Base-by-base conservation (phyloP, 2,113 vertebrate genomes). In the Cephalopterus ornatus region DNA sequence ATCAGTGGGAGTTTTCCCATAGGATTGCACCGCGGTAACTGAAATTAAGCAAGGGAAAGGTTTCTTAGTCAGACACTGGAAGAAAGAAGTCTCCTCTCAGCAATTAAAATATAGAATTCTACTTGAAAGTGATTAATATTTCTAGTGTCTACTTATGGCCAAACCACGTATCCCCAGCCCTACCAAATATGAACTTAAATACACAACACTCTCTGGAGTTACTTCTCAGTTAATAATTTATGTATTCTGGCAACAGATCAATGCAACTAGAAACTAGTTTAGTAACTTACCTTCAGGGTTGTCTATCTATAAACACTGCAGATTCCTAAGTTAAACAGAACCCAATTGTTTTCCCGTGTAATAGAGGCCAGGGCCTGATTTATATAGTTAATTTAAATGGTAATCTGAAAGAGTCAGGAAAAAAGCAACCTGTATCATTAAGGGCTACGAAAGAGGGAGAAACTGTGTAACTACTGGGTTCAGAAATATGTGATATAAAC, bases 321-420 rank as follows among this genome's bases (percentile, higher is more conserved):
- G 96, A 96, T 96, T 95, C 92, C 88, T 96, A 97, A 95, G 91
- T 97, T 96, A 97, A 97, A 97, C 96, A 97, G 96, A 97, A 96
- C 93, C 65, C 80, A 94, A 96, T 97, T 97, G 96, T 96, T 93
- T 96, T 92, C 73, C 53, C 9, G 2, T 92, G 92, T 96, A 96
- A 95, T 84, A 95, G 91, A 93, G 91, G 76, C 96, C 77, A 35
- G 96, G 42, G 73, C 53, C 88, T 96, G 95, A 93, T 97, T 97
- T 96, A 96, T 96, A 96, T 68, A 91, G 92, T 96, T 95, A 97
- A 96, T 96, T 97, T 92, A 95, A 97, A 96, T 92, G 90, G 90
- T 94, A 96, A 96, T 93, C 92, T 79, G 78, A 78, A 96, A 93
- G 91, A 93, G 49, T 28, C 89, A 76, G 74, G 70, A 11, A 76